These are phyloP conservation scores for Nannobrachium achirus DNA, from an alignment of 2,113 vertebrate species.

Conservation along the genomic window DNA sequence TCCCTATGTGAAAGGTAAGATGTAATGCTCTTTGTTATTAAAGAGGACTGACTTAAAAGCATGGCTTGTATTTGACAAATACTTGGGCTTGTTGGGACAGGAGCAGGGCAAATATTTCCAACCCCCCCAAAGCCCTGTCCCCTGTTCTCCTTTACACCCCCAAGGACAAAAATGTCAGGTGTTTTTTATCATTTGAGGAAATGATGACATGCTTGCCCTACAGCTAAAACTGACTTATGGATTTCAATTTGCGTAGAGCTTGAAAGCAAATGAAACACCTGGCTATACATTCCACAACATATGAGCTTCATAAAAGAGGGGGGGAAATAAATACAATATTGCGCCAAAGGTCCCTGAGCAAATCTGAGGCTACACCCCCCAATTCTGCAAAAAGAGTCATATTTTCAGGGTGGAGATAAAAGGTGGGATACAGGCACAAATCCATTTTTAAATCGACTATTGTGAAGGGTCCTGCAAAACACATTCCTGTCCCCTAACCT, in stretches of 20 bases:
- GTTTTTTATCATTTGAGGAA: conserved; percentile 38
- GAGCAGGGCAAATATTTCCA: conserved; percentile 30
- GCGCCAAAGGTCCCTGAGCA: background rate
- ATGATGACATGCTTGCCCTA: conserved; percentile 21
- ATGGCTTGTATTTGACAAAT: conserved; percentile 56
- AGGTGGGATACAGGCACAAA: background rate
- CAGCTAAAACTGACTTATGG: conserved; percentile 26
- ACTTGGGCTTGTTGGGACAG: conserved; percentile 65
- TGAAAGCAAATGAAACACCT: conserved; percentile 35
- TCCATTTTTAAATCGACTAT: background rate
- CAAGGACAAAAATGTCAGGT: conserved; percentile 48
- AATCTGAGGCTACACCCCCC: background rate
- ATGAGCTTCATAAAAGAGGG: background rate
- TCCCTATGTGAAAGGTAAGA: conserved; percentile 54
- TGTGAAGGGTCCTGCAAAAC: conserved; percentile 15
- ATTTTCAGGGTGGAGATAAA: background rate
- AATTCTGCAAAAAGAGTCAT: background rate
- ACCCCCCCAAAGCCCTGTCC: conserved; percentile 26
- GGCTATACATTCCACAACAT: conserved; percentile 18
- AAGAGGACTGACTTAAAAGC: conserved; percentile 54
- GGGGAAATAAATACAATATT: background rate
- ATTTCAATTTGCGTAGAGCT: conserved; percentile 24
- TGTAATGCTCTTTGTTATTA: conserved; percentile 59
- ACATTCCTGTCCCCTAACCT: conserved; percentile 36
- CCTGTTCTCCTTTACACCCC: conserved; percentile 14